These are phyloP conservation scores for Yponomeuta cagnagella DNA, from an alignment of 2,888 invertebrate genomes.

Conservation along the genomic window DNA sequence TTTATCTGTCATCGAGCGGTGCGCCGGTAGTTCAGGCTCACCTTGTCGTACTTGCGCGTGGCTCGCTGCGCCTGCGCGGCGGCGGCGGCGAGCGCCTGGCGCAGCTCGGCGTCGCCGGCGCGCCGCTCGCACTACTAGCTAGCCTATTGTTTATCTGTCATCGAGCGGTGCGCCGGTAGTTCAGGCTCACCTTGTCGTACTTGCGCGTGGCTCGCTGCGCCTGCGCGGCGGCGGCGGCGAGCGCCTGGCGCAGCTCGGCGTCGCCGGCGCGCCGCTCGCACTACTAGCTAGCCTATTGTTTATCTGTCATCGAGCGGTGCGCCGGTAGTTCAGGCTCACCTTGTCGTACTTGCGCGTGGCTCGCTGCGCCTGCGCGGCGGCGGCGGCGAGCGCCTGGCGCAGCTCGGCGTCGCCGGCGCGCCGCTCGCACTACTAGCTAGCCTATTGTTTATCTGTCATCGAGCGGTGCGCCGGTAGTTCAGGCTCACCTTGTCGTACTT, in stretches of 20 bases:
- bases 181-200: conserved; percentile 53
- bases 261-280: conserved; percentile 63
- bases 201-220: conserved; percentile 87
- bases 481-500: conserved; percentile 75
- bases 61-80: conserved; percentile 85
- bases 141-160: too few species aligned
- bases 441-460: too few species aligned
- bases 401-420: conserved; percentile 33
- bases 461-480: too few species aligned
- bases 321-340: conserved; percentile 27
- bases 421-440: conserved; percentile 64
- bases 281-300: conserved; percentile 12
- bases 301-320: too few species aligned
- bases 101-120: conserved; percentile 44
- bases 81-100: conserved; percentile 83
- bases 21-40: conserved; percentile 18
- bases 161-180: too few species aligned
- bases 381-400: conserved; percentile 82
- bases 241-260: conserved; percentile 76
- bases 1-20: too few species aligned
- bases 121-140: conserved; percentile 64
- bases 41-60: conserved; percentile 81
- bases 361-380: conserved; percentile 85
- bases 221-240: conserved; percentile 84
- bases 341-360: conserved; percentile 83